These are phyloP conservation scores for Lepus townsendii DNA, from an alignment of 2,797 vertebrate genomes.

Conservation along the genomic window DNA sequence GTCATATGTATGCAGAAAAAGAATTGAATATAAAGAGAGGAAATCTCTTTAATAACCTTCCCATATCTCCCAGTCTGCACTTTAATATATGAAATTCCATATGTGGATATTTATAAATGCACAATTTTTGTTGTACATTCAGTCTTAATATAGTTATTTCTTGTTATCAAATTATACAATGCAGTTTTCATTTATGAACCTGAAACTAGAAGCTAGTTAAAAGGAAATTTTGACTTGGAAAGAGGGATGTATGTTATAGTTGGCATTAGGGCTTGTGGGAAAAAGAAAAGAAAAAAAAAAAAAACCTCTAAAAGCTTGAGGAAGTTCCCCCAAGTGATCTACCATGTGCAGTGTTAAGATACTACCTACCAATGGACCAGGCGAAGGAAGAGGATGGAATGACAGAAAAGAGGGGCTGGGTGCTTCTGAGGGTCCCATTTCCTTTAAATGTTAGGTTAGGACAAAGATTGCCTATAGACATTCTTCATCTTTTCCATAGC, in stretches of 20 bases:
- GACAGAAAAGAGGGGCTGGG: not conserved
- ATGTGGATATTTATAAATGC: conserved; percentile 31
- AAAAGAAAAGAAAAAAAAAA: not conserved
- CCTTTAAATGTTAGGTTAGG: not conserved
- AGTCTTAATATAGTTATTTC: not conserved
- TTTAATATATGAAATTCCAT: conserved; percentile 38
- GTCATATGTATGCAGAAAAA: conserved; percentile 50
- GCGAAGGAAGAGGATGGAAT: not conserved
- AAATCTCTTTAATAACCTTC: not conserved
- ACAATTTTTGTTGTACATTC: conserved; percentile 19
- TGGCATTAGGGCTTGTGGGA: not conserved
- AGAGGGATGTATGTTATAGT: not conserved
- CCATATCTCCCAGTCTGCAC: not conserved
- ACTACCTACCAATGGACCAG: not conserved
- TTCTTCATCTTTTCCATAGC: not conserved
- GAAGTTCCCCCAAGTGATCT: too few species aligned
- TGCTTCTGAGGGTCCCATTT: not conserved
- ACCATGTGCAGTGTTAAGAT: not conserved
- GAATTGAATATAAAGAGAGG: conserved; percentile 62
- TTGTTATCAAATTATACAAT: not conserved
- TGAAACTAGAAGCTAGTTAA: not conserved
- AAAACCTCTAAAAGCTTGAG: not conserved
- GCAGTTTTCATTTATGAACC: not conserved
- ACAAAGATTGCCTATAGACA: not conserved
- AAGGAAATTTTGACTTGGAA: conserved; percentile 8